Percentiles rank a stretch among this genome's conserved stretches.
phyloP scores from a whole-genome alignment of 2,888 invertebrate genomes.

The Gandaritis pyraliata region DNA sequence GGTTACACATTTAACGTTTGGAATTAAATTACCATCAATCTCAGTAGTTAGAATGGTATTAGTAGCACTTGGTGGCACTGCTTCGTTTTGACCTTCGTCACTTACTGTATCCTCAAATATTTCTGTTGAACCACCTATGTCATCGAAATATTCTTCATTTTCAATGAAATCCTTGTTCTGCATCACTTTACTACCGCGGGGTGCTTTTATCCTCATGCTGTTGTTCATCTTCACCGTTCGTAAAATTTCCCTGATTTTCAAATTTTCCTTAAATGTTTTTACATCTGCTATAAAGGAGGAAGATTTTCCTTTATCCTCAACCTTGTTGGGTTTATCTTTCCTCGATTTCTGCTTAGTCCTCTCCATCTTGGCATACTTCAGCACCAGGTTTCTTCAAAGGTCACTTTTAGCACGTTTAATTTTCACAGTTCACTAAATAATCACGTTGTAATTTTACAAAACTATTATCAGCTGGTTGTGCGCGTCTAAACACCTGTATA shows the following conservation, averaged over 20 bases:
- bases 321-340: constrained; percentile 62
- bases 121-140: too few species aligned
- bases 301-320: constrained; percentile 60
- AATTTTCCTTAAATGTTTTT: constrained; percentile 71
- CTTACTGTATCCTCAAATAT: constrained; percentile 50
- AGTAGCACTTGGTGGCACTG: constrained; percentile 57
- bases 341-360: constrained; percentile 65
- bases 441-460: constrained; percentile 43
- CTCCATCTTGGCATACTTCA: constrained; percentile 59
- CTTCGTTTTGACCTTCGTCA: constrained; percentile 35
- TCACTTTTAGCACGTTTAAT: constrained; percentile 36
- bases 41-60: constrained; percentile 54
- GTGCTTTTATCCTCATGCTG: constrained; percentile 72
- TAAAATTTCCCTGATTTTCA: constrained; percentile 75
- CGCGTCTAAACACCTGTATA: constrained; percentile 69
- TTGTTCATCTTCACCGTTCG: constrained; percentile 77
- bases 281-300: constrained; percentile 63
- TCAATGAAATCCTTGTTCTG: constrained; percentile 68
- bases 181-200: constrained; percentile 70
- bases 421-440: constrained; percentile 37
- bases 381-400: constrained; percentile 27
- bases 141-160: constrained; percentile 50
- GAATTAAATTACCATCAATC: constrained; percentile 26
- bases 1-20: constrained; percentile 33
- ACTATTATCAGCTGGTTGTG: constrained; percentile 57